Evolutionary conservation across 2,113 vertebrate species (phyloP), one percentile per base, ranked within the genome.

Genomic region (Chaetops frenatus): DNA sequence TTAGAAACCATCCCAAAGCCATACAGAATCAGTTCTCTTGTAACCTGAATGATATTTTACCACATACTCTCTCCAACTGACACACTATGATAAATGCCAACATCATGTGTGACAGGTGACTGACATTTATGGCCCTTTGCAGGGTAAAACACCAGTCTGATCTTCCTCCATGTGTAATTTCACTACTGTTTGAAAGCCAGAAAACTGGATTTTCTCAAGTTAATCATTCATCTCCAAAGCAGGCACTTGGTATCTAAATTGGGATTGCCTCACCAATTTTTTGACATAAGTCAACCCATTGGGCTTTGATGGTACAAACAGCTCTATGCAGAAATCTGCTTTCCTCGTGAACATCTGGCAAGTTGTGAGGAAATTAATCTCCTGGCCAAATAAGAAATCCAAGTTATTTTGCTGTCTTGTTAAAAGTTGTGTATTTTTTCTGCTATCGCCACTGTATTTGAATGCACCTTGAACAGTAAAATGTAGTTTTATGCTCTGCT

Each of bases 401-500:
- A n/a, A 93, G 54, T 57, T 69, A 70, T 77, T 94, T 54, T 44
- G 25, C 62, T 71, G 48, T 33, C 71, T 81, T 64, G 20, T 79
- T 77, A 62, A 92, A 91, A 87, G 48, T 12, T 42, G 72, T 81
- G 24, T 33, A 9, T 60, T 93, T 69, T 69, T 71, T 65, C 70
- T 94, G 58, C 50, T 69, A 15, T 71, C 25, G 17, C 62, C 53
- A 20, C 57, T 73, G 61, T 27, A 67, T 74, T 53, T 36, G 57
- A 94, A 80, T 71, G 45, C 16, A 67, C 44, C 81, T 91, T 69
- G 78, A 90, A 28, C 17, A 92, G 50, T 69, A 84, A 91, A 94
- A 27, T 4, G 21, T 13, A 35, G 40, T 81, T 96, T 90, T 88
- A 88, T 72, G 94, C 90, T 96, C 82, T 57, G 35, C 51, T 95